These are phyloP conservation scores for Antrozous pallidus DNA, from an alignment of 2,797 vertebrate species.

Conservation along the genomic window DNA sequence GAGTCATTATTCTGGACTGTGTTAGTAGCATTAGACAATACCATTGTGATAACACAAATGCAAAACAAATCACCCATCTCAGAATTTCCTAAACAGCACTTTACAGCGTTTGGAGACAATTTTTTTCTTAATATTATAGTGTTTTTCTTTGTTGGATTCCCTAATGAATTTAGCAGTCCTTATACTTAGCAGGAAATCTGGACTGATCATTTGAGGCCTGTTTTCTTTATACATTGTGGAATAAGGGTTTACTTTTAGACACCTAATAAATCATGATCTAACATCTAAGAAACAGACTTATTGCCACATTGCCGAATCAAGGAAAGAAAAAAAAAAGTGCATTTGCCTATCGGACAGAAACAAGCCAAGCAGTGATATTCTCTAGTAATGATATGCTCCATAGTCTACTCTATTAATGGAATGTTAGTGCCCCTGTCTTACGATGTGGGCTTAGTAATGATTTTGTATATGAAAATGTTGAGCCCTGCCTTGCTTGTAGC, in stretches of 20 bases:
- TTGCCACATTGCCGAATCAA: constrained; percentile 67
- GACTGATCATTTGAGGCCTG: constrained; percentile 81
- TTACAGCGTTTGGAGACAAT: constrained; percentile 68
- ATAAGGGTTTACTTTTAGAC: constrained; percentile 80
- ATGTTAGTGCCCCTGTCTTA: constrained; percentile 11
- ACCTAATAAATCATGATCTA: constrained; percentile 85
- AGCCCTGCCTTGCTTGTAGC: constrained; percentile 40
- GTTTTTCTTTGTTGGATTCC: constrained; percentile 79
- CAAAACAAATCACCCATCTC: constrained; percentile 77
- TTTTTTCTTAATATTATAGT: constrained; percentile 43
- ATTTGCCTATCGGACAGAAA: constrained; percentile 19
- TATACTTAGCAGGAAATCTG: constrained; percentile 83
- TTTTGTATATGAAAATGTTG: constrained; percentile 53
- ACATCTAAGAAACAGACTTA: constrained; percentile 80
- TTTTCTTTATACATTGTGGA: constrained; percentile 82
- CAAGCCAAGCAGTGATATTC: neutral
- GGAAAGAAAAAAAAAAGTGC: constrained; percentile 50
- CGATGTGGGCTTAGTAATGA: constrained; percentile 5
- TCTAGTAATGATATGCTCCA: constrained; percentile 45
- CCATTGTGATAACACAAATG: constrained; percentile 75
- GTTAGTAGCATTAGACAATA: constrained; percentile 75
- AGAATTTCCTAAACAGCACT: constrained; percentile 70
- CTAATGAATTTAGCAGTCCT: constrained; percentile 86
- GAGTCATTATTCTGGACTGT: constrained; percentile 72
- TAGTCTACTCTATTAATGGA: constrained; percentile 17